Conservation (phyloP, 1,140 invertebrate genomes). For the Lordiphosa collinella region DNA sequence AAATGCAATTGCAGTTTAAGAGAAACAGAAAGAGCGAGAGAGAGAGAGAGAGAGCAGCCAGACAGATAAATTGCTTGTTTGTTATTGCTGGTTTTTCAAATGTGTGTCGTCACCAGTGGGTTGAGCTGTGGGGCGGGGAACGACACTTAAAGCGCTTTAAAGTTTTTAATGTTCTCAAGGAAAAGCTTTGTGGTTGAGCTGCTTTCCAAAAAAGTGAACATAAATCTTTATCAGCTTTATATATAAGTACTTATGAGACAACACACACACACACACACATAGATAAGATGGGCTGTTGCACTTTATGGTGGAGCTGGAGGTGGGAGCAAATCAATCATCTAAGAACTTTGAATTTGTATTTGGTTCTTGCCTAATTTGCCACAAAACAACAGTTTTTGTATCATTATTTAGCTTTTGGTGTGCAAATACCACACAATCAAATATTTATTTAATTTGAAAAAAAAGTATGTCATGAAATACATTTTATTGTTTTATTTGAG, state of each 20-base stretch:
- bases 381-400: background rate
- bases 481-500: slow-evolving; percentile 50
- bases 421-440: slow-evolving; percentile 31
- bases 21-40: background rate
- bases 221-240: slow-evolving; percentile 65
- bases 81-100: slow-evolving; percentile 44
- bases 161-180: slow-evolving; percentile 42
- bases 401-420: slow-evolving; percentile 10
- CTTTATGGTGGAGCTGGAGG: slow-evolving; percentile 1
- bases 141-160: slow-evolving; percentile 51
- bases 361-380: slow-evolving; percentile 1
- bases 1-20: slow-evolving; percentile 26
- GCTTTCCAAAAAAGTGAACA: slow-evolving; percentile 37
- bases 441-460: slow-evolving; percentile 46
- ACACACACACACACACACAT: slow-evolving; percentile 21
- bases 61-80: slow-evolving; percentile 37
- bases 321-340: slow-evolving; percentile 8
- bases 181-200: slow-evolving; percentile 29
- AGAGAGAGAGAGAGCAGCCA: slow-evolving; percentile 17
- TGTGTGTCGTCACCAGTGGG: slow-evolving; percentile 66
- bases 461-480: slow-evolving; percentile 51
- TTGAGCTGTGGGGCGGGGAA: background rate
- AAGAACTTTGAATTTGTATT: background rate
- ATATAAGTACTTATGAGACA: slow-evolving; percentile 48
- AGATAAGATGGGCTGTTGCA: slow-evolving; percentile 32